These are phyloP conservation scores for Synergus japonicus DNA, from an alignment of 2,888 invertebrate genomes.

Conservation along the genomic window DNA sequence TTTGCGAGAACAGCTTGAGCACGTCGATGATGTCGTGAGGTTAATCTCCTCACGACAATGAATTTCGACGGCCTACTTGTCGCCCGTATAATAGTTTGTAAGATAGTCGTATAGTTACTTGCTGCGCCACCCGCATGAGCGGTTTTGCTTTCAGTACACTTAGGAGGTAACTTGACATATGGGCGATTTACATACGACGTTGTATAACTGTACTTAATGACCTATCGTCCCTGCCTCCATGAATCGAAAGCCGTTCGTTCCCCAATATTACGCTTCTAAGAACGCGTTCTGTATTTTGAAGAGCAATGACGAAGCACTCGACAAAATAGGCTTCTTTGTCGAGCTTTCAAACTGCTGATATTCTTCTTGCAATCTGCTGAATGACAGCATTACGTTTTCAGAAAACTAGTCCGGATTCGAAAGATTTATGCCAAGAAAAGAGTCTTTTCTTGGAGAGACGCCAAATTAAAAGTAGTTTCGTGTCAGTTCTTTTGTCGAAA, in stretches of 20 bases:
- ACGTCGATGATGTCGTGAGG: not conserved
- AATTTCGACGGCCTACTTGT: constrained; percentile 75
- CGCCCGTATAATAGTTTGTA: constrained; percentile 72
- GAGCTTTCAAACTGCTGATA: not conserved
- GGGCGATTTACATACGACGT: constrained; percentile 75
- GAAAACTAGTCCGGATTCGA: constrained; percentile 14
- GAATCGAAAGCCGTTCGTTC: constrained; percentile 49
- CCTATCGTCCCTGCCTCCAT: constrained; percentile 44
- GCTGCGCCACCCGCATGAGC: constrained; percentile 71
- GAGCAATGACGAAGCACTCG: constrained; percentile 33
- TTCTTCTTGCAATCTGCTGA: constrained; percentile 8
- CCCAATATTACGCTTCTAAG: constrained; percentile 45
- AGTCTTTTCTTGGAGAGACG: constrained; percentile 41
- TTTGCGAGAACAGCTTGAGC: not conserved
- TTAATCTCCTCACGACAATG: constrained; percentile 60
- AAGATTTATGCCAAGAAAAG: constrained; percentile 15
- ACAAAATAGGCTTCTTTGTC: constrained; percentile 34
- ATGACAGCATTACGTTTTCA: constrained; percentile 5
- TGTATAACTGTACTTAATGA: constrained; percentile 61
- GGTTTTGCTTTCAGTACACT: constrained; percentile 66
- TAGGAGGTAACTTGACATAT: constrained; percentile 72
- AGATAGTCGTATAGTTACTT: constrained; percentile 70
- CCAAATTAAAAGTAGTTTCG: constrained; percentile 51
- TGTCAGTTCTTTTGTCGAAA: constrained; percentile 2
- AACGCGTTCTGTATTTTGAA: constrained; percentile 33